phyloP scores from a whole-genome alignment of 2,797 vertebrate genomes.

The Acanthurus tractus region DNA sequence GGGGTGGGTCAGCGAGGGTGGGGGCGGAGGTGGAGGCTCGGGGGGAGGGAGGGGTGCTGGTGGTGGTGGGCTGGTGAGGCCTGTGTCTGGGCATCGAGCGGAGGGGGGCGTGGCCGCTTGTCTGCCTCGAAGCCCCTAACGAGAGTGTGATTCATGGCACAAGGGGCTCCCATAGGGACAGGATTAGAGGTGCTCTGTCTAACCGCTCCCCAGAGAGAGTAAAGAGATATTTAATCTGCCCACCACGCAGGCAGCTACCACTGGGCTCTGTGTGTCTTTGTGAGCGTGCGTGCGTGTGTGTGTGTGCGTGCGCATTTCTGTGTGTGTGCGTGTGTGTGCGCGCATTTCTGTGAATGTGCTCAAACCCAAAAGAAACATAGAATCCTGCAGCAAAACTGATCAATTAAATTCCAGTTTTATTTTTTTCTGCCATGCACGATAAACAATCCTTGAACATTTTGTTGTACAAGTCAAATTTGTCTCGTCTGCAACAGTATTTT shows the following conservation, averaged over 20 bases:
- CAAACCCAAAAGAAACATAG: conserved; percentile 35
- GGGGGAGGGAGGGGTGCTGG: not conserved
- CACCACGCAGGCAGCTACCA: conserved; percentile 63
- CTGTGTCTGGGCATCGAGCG: conserved; percentile 78
- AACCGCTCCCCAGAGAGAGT: conserved; percentile 80
- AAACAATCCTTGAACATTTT: not conserved
- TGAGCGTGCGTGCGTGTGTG: conserved; percentile 21
- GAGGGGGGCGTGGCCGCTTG: conserved; percentile 81
- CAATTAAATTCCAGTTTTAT: conserved; percentile 28
- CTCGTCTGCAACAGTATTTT: not conserved
- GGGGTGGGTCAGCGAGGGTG: conserved; percentile 71
- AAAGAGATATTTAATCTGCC: conserved; percentile 84
- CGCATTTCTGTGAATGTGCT: not conserved
- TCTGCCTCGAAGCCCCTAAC: conserved; percentile 83
- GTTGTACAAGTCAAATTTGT: not conserved
- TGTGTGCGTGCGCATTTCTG: not conserved
- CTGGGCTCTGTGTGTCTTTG: conserved; percentile 40
- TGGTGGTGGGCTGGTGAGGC: conserved; percentile 54
- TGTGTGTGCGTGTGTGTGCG: not conserved
- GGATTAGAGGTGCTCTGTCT: conserved; percentile 86
- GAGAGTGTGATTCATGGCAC: conserved; percentile 84
- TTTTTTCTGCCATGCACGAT: not conserved
- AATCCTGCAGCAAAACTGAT: conserved; percentile 52
- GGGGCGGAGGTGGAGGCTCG: conserved; percentile 28
- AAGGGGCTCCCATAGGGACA: conserved; percentile 81